A percentile compares a stretch with the other conserved stretches of the same genome.
These are phyloP conservation scores for Intellagama lesueurii DNA, from an alignment of 2,797 vertebrate genomes.

Conservation along the genomic window DNA sequence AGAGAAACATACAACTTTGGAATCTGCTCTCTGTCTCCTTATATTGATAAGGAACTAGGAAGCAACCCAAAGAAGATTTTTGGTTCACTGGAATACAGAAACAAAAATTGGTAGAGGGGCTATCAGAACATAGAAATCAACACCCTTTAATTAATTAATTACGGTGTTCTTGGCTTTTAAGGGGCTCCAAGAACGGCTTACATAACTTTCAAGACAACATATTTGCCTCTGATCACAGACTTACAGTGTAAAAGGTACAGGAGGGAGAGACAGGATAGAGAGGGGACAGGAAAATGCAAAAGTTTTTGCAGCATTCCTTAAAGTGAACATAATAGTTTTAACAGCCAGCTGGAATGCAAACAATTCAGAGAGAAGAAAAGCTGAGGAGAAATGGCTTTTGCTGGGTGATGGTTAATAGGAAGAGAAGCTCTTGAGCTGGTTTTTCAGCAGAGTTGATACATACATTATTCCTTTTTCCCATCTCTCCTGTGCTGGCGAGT, in stretches of 20 bases:
- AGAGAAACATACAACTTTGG: neutral
- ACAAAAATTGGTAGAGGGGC: neutral
- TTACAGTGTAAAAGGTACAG: neutral
- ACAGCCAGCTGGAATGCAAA: neutral
- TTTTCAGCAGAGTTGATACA: neutral
- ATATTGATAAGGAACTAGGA: neutral
- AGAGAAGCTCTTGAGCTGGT: neutral
- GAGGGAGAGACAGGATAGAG: neutral
- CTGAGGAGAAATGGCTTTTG: neutral
- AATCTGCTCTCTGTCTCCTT: neutral
- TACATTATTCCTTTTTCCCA: neutral
- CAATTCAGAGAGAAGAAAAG: neutral
- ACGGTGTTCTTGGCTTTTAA: too few species aligned
- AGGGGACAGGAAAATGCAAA: too few species aligned
- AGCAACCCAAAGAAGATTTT: neutral
- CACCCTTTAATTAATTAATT: neutral
- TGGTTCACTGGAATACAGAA: neutral
- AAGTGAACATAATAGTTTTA: neutral
- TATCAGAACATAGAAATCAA: neutral
- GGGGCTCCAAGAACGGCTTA: neutral
- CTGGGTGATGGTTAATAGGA: neutral
- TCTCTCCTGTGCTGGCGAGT: too few species aligned
- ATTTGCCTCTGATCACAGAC: neutral
- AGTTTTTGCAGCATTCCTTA: neutral
- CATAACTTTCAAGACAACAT: too few species aligned